phyloP scores from a whole-genome alignment of 2,113 vertebrate genomes.

The Vombatus ursinus region DNA sequence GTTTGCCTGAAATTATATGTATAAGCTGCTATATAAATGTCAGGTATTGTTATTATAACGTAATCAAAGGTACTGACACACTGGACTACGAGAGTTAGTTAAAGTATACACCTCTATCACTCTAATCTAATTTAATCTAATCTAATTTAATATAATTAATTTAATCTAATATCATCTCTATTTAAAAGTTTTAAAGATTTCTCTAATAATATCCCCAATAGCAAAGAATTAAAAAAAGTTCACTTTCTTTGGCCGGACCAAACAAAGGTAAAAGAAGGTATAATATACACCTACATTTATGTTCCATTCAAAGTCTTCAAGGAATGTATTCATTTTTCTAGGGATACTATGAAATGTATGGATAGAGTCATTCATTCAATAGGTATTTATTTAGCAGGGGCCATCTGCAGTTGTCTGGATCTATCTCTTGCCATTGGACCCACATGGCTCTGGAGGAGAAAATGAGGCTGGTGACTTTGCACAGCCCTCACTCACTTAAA shows the following conservation, averaged over 20 bases:
- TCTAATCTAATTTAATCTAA: background rate
- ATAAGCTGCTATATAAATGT: background rate
- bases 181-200: background rate
- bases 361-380: background rate
- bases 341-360: background rate
- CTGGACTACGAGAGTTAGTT: background rate
- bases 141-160: background rate
- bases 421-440: too few species aligned
- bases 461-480: too few species aligned
- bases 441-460: too few species aligned
- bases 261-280: conserved; percentile 35
- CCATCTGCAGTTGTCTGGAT: too few species aligned
- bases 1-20: background rate
- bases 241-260: background rate
- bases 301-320: background rate
- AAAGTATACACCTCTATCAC: background rate
- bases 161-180: background rate
- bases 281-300: background rate
- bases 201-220: background rate
- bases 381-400: background rate
- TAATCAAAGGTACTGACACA: background rate
- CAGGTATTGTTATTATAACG: background rate
- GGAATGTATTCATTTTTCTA: background rate
- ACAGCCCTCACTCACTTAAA: too few species aligned
- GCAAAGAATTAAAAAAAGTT: background rate